Percentiles rank a stretch among this genome's conserved stretches.
These are phyloP conservation scores for Psophia crepitans DNA, from an alignment of 2,113 vertebrate genomes.

Conservation along the genomic window DNA sequence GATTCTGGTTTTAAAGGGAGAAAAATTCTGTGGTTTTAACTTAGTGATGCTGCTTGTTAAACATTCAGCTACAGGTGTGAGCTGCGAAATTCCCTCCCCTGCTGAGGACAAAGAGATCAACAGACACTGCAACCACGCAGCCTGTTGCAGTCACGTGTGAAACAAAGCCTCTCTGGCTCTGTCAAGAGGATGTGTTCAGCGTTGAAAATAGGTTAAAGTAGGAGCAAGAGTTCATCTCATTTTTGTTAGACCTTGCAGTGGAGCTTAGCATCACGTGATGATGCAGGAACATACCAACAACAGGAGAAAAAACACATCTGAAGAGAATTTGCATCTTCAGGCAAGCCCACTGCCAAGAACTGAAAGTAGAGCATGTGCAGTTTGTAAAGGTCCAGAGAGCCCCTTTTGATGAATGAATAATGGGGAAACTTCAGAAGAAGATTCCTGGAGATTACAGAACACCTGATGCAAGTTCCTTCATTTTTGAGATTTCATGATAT, in stretches of 20 bases:
- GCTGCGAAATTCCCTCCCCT: not conserved
- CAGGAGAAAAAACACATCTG: not conserved
- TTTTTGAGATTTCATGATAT: not conserved
- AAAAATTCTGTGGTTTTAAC: not conserved
- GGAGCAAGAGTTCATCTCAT: not conserved
- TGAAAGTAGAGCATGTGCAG: not conserved
- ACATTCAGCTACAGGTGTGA: not conserved
- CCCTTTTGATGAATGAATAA: not conserved
- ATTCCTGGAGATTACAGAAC: not conserved
- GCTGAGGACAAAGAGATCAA: not conserved
- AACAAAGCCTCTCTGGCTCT: not conserved
- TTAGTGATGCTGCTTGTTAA: not conserved
- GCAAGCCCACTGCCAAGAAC: not conserved
- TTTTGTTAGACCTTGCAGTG: not conserved
- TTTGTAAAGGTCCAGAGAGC: not conserved
- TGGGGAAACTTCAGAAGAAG: not conserved
- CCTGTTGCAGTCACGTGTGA: not conserved
- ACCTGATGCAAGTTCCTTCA: not conserved
- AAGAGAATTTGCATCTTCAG: not conserved
- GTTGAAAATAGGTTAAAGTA: not conserved
- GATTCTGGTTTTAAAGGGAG: not conserved
- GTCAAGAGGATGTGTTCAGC: not conserved
- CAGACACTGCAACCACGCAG: not conserved
- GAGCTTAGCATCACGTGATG: not conserved
- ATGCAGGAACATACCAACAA: not conserved